Base-by-base conservation (phyloP, 92 coral and sea anemone genomes). In the Desmophyllum pertusum region DNA sequence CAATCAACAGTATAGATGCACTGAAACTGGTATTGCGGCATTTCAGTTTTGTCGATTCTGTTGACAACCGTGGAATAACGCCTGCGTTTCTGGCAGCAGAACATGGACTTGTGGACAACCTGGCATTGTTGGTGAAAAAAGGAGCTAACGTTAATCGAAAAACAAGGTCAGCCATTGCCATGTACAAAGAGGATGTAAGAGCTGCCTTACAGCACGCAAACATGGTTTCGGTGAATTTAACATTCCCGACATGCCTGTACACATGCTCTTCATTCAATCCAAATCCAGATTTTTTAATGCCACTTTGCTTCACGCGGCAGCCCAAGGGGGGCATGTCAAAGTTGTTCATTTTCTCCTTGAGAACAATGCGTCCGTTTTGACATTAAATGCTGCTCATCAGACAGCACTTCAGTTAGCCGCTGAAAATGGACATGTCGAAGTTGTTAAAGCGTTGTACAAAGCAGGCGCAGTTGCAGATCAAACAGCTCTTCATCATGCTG, bases 61-160 rank as follows among this genome's bases (percentile, higher is more conserved):
- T 21, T 15, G 93, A 93, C 42, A 66, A 18, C 5, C 62, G 45
- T 6, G 90, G 90, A 37, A 73, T 77, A 10, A 93, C 94, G 10
- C 97, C 97, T 19, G 94, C 97, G 66, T 78, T 90, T 70, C 67
- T 87, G 31, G 93, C 97, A 15, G 94, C 90, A 61, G 55, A 83
- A 10, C 84, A 67, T 45, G 91, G 97, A 19, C 76, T 52, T 90
- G 53, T 93, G 1, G 87, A 80, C 52, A 91, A 84, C 31, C 38
- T 93, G 51, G 70, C 75, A 37, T 35, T 80, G 0, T 78, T 89
- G 29, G 78, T 89, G 13, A 65, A 51, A 57, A 68, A 63, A 23
- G 95, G 97, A 21, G 94, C 91, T 36, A 82, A 87, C 0, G 39
- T 91, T 1, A 86, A 86, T 46, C 83, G 70, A 0, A 79, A 70